Base-by-base conservation (phyloP, 2,113 vertebrate species). In the Cyphomyrus discorhynchus region DNA sequence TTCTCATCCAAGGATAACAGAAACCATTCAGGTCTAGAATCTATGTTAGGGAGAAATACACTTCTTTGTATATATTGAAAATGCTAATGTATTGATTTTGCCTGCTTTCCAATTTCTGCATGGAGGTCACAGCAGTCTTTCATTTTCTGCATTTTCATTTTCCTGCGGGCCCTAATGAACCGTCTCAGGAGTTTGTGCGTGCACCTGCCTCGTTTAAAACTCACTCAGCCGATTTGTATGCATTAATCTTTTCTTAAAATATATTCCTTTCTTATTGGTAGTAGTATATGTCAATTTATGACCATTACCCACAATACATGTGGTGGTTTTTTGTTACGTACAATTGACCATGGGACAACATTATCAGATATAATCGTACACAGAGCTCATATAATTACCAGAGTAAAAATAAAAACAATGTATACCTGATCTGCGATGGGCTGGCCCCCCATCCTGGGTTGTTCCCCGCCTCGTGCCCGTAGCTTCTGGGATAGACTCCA, bases 1-100 rank as follows among this genome's bases (percentile, higher is more conserved):
- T 80, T 80, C 35, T 80, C 74, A 80, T 80, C 74, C 74, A 80
- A 42, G 74, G 74, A 80, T 80, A 80, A 80, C 74, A 35, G 74
- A 80, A 42, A 42, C 31, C n/a, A 17, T 80, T 80, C 62, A 39
- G 74, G 35, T 19, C 74, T 80, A 19, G 35, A 42, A 80, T 80
- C 35, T 42, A 80, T 42, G 39, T 80, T 35, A 19, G 74, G 31
- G 35, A 80, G 74, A 42, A 80, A 42, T 42, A 39, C 35, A 42
- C 2, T 80, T 35, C 74, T 80, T 80, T 80, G 74, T 80, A 42
- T 13, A 77, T 80, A 80, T 80, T 42, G 35, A 80, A 80, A 80
- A 80, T 80, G 74, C 35, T 80, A 42, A 80, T 80, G 13, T 42
- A 80, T 80, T 80, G 74, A 80, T 80, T 80, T 80, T 42, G 5